Evolutionary conservation across 1,140 invertebrate species (phyloP).

Genomic region (Apis mellifera): Amel_HAv3.1 CM009932.2:14008501-14009000

Average conservation of each 20-base stretch:
- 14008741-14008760: background rate
- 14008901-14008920: background rate
- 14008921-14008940: conserved; percentile 30
- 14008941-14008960: background rate
- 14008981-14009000: conserved; percentile 58
- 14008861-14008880: conserved; percentile 65
- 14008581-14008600: no score
- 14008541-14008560: background rate
- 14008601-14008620: no score
- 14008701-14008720: background rate
- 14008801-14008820: background rate
- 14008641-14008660: background rate
- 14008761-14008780: no score
- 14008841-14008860: conserved; percentile 35
- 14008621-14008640: background rate
- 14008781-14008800: background rate
- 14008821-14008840: background rate
- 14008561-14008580: background rate
- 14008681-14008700: background rate
- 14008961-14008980: background rate
- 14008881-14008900: conserved; percentile 36
- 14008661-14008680: background rate
- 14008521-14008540: no score
- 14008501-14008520: background rate
- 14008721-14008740: background rate